phyloP scores from a whole-genome alignment of 1,140 invertebrate genomes.

The Temnothorax nylanderi region DNA sequence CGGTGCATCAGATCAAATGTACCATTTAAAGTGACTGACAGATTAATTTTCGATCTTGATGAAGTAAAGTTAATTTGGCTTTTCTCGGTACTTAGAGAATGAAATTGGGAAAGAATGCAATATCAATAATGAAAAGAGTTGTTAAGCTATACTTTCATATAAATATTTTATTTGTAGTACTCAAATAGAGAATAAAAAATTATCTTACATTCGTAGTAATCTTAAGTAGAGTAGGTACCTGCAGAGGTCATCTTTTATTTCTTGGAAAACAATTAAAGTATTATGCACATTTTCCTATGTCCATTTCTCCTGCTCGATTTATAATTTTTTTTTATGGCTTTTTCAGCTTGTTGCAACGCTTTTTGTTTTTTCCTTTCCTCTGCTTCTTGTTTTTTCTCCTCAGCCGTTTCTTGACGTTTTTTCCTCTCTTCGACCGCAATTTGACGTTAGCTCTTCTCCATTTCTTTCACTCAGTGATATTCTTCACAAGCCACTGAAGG shows the following conservation, averaged over 20 bases:
- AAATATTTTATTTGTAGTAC: not conserved
- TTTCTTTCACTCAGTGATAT: conserved; percentile 27
- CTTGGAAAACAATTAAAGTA: not conserved
- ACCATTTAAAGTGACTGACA: not conserved
- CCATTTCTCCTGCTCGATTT: not conserved
- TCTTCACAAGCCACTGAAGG: conserved; percentile 11
- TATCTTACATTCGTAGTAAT: not conserved
- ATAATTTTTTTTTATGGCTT: conserved; percentile 9
- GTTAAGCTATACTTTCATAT: too few species aligned
- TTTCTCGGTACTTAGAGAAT: not conserved
- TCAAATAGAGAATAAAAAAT: not conserved
- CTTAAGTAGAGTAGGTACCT: not conserved
- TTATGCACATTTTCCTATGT: not conserved
- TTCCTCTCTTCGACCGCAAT: conserved; percentile 8
- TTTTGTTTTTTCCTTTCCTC: not conserved
- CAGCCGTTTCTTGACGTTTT: not conserved
- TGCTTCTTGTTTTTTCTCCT: not conserved
- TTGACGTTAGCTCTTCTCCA: not conserved
- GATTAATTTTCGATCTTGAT: not conserved
- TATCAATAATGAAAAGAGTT: not conserved
- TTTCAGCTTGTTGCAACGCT: not conserved
- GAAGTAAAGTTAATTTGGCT: too few species aligned
- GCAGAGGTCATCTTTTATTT: too few species aligned
- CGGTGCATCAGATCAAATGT: not conserved
- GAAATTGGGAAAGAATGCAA: not conserved